A percentile compares a stretch with the other conserved stretches of the same genome.
These are phyloP conservation scores for Ips nitidus DNA, from an alignment of 1,140 invertebrate genomes.

Conservation along the genomic window DNA sequence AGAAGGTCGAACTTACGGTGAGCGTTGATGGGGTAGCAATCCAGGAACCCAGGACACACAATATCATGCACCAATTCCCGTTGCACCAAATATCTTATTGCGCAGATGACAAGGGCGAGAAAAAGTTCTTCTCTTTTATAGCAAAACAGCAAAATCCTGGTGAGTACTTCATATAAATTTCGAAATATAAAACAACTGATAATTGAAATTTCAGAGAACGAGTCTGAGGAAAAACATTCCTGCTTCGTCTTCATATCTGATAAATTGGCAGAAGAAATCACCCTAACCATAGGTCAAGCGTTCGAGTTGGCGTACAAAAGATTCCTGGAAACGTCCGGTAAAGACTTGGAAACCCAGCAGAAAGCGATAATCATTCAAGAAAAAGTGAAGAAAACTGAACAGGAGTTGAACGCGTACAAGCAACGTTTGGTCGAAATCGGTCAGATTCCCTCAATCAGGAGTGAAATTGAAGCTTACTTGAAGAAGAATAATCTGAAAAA, in stretches of 20 bases:
- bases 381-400: constrained; percentile 69
- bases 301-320: constrained; percentile 95
- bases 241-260: constrained; percentile 97
- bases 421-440: constrained; percentile 65
- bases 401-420: constrained; percentile 70
- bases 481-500: constrained; percentile 48
- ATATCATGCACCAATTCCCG: constrained; percentile 91
- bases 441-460: constrained; percentile 48
- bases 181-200: neutral
- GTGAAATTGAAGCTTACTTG: constrained; percentile 50
- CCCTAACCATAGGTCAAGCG: constrained; percentile 94
- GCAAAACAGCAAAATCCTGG: constrained; percentile 70
- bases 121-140: constrained; percentile 94
- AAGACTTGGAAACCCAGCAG: constrained; percentile 72
- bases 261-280: constrained; percentile 95
- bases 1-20: constrained; percentile 91
- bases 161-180: constrained; percentile 22
- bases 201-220: constrained; percentile 15
- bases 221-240: constrained; percentile 74
- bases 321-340: constrained; percentile 77
- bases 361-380: constrained; percentile 73
- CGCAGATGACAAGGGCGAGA: constrained; percentile 96
- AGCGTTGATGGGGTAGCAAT: constrained; percentile 95
- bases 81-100: constrained; percentile 98
- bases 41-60: constrained; percentile 65